Percentiles rank a stretch among this genome's conserved stretches.
These are phyloP conservation scores for Neoarius graeffei DNA, from an alignment of 2,113 vertebrate species.

Conservation along the genomic window DNA sequence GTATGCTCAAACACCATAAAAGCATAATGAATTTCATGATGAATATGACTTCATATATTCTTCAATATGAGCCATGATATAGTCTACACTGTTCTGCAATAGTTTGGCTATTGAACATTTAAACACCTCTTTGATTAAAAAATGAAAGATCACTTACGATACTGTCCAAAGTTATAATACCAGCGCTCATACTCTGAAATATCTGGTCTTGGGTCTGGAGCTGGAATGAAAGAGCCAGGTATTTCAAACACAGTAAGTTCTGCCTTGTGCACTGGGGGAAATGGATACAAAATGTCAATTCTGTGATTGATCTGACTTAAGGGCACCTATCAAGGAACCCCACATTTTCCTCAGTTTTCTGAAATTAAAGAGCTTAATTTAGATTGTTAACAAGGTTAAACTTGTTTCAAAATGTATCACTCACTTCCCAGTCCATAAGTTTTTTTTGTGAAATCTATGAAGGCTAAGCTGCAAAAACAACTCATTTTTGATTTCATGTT, in stretches of 20 bases:
- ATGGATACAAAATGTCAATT: slow-evolving; percentile 60
- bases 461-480: background rate
- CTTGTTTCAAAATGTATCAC: background rate
- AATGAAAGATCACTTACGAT: slow-evolving; percentile 75
- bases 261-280: slow-evolving; percentile 50
- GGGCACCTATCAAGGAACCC: background rate
- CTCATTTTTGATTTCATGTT: background rate
- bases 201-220: slow-evolving; percentile 73
- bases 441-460: background rate
- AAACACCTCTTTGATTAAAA: slow-evolving; percentile 54
- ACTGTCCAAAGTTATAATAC: slow-evolving; percentile 75
- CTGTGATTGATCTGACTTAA: slow-evolving; percentile 50
- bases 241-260: slow-evolving; percentile 67
- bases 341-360: background rate
- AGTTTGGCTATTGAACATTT: slow-evolving; percentile 37
- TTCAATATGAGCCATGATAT: background rate
- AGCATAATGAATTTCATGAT: background rate
- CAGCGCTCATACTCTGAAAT: slow-evolving; percentile 76
- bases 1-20: background rate
- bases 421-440: background rate
- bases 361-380: background rate
- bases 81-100: background rate
- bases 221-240: slow-evolving; percentile 67
- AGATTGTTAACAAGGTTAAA: background rate
- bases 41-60: background rate